Evolutionary conservation across 1,140 invertebrate species (phyloP).

Genomic region (Heterodera schachtii): DNA sequence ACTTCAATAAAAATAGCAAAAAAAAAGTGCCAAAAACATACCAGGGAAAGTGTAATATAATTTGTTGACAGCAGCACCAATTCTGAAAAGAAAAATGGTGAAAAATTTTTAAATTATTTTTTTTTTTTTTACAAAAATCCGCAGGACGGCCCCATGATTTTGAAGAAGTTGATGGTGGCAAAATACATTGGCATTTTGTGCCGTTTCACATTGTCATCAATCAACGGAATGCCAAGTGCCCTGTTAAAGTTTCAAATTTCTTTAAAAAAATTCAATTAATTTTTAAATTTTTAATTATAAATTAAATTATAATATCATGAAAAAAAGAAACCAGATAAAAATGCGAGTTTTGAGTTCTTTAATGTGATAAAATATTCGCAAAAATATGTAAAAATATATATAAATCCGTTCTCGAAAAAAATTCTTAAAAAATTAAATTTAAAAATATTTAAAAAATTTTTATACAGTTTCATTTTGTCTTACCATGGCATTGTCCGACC

Average conservation of each 20-base stretch:
- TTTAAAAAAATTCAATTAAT: not conserved
- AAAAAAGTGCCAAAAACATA: constrained; percentile 4
- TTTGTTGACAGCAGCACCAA: constrained; percentile 60
- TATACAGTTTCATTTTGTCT: too few species aligned
- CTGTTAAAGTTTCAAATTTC: constrained; percentile 39
- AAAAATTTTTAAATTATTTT: not conserved
- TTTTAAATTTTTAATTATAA: too few species aligned
- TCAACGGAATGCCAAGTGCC: constrained; percentile 62
- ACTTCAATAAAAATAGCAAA: too few species aligned
- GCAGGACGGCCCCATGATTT: constrained; percentile 63
- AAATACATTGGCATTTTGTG: constrained; percentile 63
- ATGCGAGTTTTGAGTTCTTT: too few species aligned
- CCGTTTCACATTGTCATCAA: constrained; percentile 63
- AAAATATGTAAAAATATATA: too few species aligned
- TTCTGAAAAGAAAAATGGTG: not conserved
- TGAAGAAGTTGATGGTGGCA: constrained; percentile 62
- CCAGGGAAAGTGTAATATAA: constrained; percentile 57
- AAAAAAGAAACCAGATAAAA: too few species aligned
- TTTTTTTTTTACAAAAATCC: constrained; percentile 48
- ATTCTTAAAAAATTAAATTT: too few species aligned
- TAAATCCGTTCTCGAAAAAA: too few species aligned
- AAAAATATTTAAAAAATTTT: too few species aligned
- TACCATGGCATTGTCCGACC: constrained; percentile 46
- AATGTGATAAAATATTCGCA: too few species aligned
- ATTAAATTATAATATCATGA: too few species aligned